Base-by-base conservation (phyloP, 2,888 invertebrate genomes). In the Drosophila kokeensis region DNA sequence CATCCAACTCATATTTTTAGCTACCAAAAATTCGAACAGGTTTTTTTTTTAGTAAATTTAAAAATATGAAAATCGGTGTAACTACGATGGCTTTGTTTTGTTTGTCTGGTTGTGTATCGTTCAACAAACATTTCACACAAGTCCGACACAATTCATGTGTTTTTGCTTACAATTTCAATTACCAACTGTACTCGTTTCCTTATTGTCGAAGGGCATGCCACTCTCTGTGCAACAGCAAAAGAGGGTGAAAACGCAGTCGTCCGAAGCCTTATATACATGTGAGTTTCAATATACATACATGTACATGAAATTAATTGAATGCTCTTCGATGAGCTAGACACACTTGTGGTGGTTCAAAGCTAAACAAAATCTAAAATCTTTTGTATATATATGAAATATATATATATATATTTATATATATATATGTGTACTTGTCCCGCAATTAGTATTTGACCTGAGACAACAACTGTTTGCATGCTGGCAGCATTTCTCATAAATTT, bases 401-500 rank as follows among this genome's bases (percentile, higher is more conserved):
- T 36, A 4, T 34, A 15, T 8, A 34, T 34, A 1, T 7, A 29
- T 36, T 1, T 36, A 18, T 15, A 15, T 15, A 6, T 36, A 2
- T 36, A 11, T 10, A 32, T 4, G 4, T 13, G 4, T 52, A 32
- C 10, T 13, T 30, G 10, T 6, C 52, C 48, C 40, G 48, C 34
- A 27, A 32, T 57, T 76, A 48, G 40, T 24, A 29, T 27, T 42
- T 61, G 70, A 63, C 45, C 53, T 24, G n/a, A 11, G 36, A 15
- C 49, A 45, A 6, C 10, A 34, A 55, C 29, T 54, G 55, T 29
- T 60, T 62, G 58, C 32, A 40, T 68, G 57, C n/a, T 38, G 40
- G 18, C 32, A 58, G 60, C 53, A 45, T 63, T 76, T 79, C 69
- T 57, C 79, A 76, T 42, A 55, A 34, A 53, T 61, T 76, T 76